Evolutionary conservation across 1,140 invertebrate species (phyloP).

Genomic region (Micrasema longulum): DNA sequence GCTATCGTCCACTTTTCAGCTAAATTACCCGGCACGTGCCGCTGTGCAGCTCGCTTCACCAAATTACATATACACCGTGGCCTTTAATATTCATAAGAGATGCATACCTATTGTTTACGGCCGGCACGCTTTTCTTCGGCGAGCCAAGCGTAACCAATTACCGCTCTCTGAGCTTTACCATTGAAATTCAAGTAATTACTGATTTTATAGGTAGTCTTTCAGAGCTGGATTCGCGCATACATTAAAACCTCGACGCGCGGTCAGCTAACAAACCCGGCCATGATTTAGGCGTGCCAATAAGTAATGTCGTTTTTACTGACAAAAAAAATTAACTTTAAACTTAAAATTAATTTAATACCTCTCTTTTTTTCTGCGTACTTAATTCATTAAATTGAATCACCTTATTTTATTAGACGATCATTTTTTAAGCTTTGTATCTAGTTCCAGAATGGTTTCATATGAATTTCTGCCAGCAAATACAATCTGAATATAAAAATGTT

Average conservation of each 20-base stretch:
- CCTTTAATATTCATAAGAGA: constrained; percentile 38
- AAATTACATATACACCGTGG: constrained; percentile 27
- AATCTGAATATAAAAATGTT: no score
- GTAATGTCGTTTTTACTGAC: background rate
- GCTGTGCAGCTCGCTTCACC: constrained; percentile 5
- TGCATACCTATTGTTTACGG: constrained; percentile 36
- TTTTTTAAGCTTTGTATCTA: background rate
- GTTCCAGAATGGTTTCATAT: background rate
- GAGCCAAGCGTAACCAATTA: constrained; percentile 50
- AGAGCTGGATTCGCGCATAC: constrained; percentile 12
- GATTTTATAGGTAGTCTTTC: constrained; percentile 31
- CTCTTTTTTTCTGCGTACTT: background rate
- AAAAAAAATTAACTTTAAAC: background rate
- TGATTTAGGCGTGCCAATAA: background rate
- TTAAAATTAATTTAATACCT: background rate
- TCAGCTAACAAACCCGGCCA: background rate
- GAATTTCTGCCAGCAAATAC: no score
- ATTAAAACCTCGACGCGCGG: constrained; percentile 13
- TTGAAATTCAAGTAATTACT: constrained; percentile 38
- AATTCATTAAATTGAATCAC: background rate
- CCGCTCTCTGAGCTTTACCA: constrained; percentile 32
- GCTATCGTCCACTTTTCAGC: constrained; percentile 8
- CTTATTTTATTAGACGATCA: background rate
- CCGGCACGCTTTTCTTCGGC: constrained; percentile 14
- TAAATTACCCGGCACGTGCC: constrained; percentile 29